Evolutionary conservation across 2,797 vertebrate species (phyloP).

Genomic region (Mareca strepera): DNA sequence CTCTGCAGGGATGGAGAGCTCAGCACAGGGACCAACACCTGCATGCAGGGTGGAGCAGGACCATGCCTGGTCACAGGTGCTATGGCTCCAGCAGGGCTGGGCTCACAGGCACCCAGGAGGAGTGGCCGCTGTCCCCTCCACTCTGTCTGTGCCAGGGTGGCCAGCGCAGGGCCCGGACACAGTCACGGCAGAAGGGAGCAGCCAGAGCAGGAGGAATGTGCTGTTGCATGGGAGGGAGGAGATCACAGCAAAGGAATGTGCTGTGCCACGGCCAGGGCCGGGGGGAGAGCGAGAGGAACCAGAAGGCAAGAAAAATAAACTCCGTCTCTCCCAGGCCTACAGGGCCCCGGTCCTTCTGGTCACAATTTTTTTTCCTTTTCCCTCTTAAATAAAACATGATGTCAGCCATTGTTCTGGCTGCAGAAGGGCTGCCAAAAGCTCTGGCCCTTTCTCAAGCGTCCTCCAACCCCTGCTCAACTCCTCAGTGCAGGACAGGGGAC

Average conservation of each 20-base stretch:
- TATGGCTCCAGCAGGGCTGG: rapidly evolving
- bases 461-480: neutral
- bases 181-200: neutral
- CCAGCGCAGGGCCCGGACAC: neutral
- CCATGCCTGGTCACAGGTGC: neutral
- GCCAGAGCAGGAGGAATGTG: neutral
- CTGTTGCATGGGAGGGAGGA: conserved; percentile 21
- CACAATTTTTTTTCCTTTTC: neutral
- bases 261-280: conserved; percentile 62
- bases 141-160: neutral
- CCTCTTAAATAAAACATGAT: conserved; percentile 55
- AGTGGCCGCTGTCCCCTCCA: neutral
- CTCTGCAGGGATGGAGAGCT: neutral
- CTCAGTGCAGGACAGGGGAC: neutral
- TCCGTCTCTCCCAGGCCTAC: neutral
- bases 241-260: conserved; percentile 73
- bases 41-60: neutral
- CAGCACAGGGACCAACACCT: neutral
- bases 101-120: neutral
- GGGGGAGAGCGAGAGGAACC: conserved; percentile 16
- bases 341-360: neutral
- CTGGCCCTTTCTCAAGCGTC: neutral
- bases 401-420: conserved; percentile 63
- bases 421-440: conserved; percentile 41
- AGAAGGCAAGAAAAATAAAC: conserved; percentile 60